Conservation (phyloP, 92 coral and sea anemone species). For the Pocillopora grandis region DNA sequence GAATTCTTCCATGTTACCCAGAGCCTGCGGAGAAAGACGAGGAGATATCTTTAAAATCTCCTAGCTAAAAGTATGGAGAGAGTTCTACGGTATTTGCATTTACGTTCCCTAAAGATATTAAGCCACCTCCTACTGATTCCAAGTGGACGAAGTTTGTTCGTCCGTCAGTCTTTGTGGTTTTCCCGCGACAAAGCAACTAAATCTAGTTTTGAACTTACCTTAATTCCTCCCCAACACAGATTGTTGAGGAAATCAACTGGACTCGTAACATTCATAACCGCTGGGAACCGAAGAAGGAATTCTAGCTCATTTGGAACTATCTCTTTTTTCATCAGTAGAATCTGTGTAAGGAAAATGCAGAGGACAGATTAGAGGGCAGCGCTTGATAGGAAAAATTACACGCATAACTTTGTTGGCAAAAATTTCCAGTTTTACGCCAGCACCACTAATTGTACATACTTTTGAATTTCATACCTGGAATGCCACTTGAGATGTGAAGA, state of each 20-base stretch:
- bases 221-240: constrained; percentile 99
- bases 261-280: constrained; percentile 92
- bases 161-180: not conserved
- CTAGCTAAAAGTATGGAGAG: too few relatives aligned
- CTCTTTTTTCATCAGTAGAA: constrained; percentile 94
- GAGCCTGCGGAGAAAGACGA: constrained; percentile 61
- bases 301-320: constrained; percentile 92
- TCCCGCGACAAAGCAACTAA: not conserved
- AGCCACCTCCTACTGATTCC: not conserved
- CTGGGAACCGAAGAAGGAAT: constrained; percentile 98
- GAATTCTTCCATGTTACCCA: constrained; percentile 93
- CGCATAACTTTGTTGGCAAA: not conserved
- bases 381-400: not conserved
- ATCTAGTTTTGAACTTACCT: constrained; percentile 47
- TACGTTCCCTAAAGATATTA: not conserved
- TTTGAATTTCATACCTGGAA: constrained; percentile 72
- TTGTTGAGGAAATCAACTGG: constrained; percentile 96
- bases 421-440: not conserved
- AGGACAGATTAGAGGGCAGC: not conserved
- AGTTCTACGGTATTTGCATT: not conserved
- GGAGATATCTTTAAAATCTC: not conserved
- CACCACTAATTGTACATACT: not conserved
- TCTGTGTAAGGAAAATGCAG: constrained; percentile 47
- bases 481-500: constrained; percentile 98
- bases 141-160: not conserved